Evolutionary conservation across 2,797 vertebrate species (phyloP).

Genomic region (Neopelma chrysocephalum): DNA sequence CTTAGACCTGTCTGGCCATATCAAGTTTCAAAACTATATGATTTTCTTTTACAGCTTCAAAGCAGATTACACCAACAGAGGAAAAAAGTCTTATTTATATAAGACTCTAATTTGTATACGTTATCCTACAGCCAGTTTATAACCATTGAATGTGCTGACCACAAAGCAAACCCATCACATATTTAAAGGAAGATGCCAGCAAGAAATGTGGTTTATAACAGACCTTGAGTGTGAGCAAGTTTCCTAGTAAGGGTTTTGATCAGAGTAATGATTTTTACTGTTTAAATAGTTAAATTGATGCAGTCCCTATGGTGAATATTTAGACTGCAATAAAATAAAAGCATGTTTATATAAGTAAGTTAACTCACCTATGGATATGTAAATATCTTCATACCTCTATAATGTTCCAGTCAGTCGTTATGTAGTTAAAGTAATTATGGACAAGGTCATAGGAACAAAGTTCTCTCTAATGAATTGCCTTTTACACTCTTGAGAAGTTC

Average conservation of each 20-base stretch:
- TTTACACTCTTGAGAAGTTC: neutral
- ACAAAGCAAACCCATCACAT: neutral
- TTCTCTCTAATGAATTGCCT: neutral
- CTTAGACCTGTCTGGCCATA: neutral
- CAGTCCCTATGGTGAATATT: neutral
- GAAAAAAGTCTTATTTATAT: neutral
- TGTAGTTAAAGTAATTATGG: neutral
- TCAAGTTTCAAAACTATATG: neutral
- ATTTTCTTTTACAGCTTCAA: neutral
- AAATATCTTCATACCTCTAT: neutral
- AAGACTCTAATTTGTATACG: neutral
- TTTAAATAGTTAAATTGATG: neutral
- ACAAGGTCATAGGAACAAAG: neutral
- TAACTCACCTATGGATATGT: neutral
- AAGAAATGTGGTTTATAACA: neutral
- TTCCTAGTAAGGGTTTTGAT: neutral
- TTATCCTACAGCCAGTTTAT: neutral
- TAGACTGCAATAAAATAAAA: neutral
- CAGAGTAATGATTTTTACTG: neutral
- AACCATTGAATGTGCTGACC: neutral
- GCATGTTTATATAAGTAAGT: neutral
- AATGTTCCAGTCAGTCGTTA: neutral
- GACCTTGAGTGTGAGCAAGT: neutral
- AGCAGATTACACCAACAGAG: neutral
- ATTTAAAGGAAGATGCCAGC: neutral